Base-by-base conservation (phyloP, 1,140 invertebrate species). In the Laodelphax striatellus region DNA sequence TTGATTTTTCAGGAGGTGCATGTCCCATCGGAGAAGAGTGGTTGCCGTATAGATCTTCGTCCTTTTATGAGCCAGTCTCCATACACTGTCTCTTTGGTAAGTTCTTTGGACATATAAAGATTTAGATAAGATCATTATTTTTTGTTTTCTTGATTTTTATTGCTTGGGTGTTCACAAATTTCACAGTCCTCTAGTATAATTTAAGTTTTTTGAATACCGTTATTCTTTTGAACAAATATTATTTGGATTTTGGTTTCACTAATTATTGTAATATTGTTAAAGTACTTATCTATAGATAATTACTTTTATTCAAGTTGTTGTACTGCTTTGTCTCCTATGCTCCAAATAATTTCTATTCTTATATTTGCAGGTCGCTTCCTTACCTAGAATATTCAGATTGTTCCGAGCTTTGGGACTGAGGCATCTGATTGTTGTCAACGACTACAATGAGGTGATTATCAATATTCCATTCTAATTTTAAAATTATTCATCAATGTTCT, bases 21-120 rank as follows among this genome's bases (percentile, higher is more conserved):
- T 22, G 72, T 87, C 55, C 73, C 76, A 1, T 82, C 85, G 2
- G 76, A 82, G 68, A 91, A 95, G 70, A 81, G 85, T 72, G 80
- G 86, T 3, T 90, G 80, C 69, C 86, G 81, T 0, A 79, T 96
- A 19, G 91, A 98, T 76, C 73, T 97, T 41, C 78, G 86, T 53
- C 90, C 90, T 0, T 94, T 91, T 69, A 94, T 98, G 87, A 97
- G 98, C 76, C 87, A 89, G 44, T 88, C 92, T 0, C 90, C 94
- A 0, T 92, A 94, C 67, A 89, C 89, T 21, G 77, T 92, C 55
- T 79, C 82, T 65, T 78, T 85, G 69, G 86, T 87, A 73, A 79
- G n/a, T n/a, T n/a, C n/a, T n/a, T n/a, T n/a, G n/a, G n/a, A n/a
- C n/a, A n/a, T n/a, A n/a, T n/a, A n/a, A n/a, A n/a, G n/a, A n/a